Evolutionary conservation across 2,888 invertebrate genomes (phyloP), one percentile per base, ranked within the genome.

Genomic region (Neria commutata): DNA sequence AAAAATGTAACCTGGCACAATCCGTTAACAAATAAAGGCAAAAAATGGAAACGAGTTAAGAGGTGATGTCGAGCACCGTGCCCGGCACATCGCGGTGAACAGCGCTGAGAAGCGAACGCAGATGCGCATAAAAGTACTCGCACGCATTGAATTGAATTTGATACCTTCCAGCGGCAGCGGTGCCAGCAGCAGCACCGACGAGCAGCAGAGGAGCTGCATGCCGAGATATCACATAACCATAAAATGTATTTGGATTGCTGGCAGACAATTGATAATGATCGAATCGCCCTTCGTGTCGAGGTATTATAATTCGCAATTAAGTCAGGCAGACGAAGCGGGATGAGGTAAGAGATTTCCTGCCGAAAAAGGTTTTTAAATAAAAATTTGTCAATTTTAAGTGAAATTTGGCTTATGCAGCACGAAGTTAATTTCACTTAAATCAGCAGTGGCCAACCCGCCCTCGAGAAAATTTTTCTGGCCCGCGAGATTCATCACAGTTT

Each of bases 91-190:
- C 37, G 37, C 8, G 37, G 11, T 14, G 37, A 14, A n/a, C 37
- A 37, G n/a, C 37, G 6, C 29, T 29, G 29, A 42, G 47, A 52
- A 57, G 57, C 57, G 52, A 46, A 57, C 52, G 57, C 52, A 57
- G 37, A 57, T 52, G 5, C 23, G 14, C 4, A 34, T n/a, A 25
- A 37, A 37, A n/a, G n/a, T 29, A 29, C 29, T 29, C 29, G 29
- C 11, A 29, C 29, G 29, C 11, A 29, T 29, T 5, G 21, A 42
- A 42, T n/a, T n/a, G 42, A 42, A 42, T 14, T 42, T 19, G 21
- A 42, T 42, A 19, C 42, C 21, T 19, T 29, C 29, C 6, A 8
- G 11, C 11, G 6, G n/a, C n/a, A n/a, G n/a, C n/a, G n/a, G n/a
- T n/a, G n/a, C n/a, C n/a, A n/a, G n/a, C n/a, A n/a, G n/a, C n/a